Conservation (phyloP, 2,888 invertebrate genomes). For the Cacoxenus indagator region DNA sequence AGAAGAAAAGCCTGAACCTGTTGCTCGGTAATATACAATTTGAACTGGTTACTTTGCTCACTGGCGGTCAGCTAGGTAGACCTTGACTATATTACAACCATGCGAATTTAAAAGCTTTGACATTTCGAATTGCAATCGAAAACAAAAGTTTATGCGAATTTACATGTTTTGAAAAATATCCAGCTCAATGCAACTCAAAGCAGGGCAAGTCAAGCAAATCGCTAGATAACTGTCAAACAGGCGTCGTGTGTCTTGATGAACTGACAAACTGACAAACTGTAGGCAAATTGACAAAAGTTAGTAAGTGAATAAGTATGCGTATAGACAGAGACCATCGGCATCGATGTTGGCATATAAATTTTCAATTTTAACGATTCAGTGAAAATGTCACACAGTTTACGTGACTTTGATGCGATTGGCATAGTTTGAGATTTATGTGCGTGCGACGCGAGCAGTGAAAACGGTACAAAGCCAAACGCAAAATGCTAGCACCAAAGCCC, state of each 20-base stretch:
- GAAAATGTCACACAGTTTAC: conserved; percentile 65
- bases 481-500: not conserved
- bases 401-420: conserved; percentile 63
- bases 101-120: conserved; percentile 5
- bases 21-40: not conserved
- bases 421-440: conserved; percentile 61
- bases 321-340: not conserved
- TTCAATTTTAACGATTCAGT: conserved; percentile 61
- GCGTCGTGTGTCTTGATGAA: not conserved
- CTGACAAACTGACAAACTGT: not conserved
- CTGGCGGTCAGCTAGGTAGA: no score
- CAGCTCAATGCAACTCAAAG: not conserved
- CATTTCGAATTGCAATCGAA: conserved; percentile 1
- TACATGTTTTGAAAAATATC: not conserved
- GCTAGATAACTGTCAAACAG: not conserved
- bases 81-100: conserved; percentile 9
- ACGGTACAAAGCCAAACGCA: not conserved
- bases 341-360: conserved; percentile 45
- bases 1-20: not conserved
- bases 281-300: not conserved
- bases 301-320: not conserved
- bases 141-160: not conserved
- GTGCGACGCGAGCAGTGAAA: conserved; percentile 28
- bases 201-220: not conserved
- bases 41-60: not conserved